phyloP scores from a whole-genome alignment of 2,888 invertebrate genomes.

The Eueremaeus valkanovi region DNA sequence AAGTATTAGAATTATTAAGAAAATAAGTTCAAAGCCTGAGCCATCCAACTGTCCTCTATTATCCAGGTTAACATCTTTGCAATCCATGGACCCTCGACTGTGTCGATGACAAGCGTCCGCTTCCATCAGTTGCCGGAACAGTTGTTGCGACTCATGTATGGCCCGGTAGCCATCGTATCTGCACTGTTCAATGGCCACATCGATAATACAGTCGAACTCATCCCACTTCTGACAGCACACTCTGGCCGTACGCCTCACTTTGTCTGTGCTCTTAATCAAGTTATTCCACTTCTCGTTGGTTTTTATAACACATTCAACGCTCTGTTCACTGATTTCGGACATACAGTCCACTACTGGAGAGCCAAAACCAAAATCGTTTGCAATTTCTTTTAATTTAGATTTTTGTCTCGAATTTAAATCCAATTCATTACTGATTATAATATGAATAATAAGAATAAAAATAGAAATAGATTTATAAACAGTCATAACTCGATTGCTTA shows the following conservation, averaged over 20 bases:
- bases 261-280: neutral
- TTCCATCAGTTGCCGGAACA: neutral
- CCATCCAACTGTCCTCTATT: too few relatives aligned
- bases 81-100: neutral
- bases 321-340: neutral
- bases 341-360: neutral
- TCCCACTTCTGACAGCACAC: conserved; percentile 9
- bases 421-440: neutral
- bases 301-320: neutral
- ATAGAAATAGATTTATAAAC: neutral
- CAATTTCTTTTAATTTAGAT: conserved; percentile 9
- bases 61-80: neutral
- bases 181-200: neutral
- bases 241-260: neutral
- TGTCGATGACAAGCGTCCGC: neutral
- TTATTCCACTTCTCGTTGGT: neutral
- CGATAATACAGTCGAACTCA: neutral
- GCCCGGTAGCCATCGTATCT: neutral
- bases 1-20: too few relatives aligned
- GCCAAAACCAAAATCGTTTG: conserved; percentile 17
- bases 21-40: too few relatives aligned
- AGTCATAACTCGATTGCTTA: neutral
- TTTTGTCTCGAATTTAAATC: neutral
- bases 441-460: neutral
- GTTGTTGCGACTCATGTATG: neutral